Percentiles rank a stretch among this genome's conserved stretches.
phyloP scores from a whole-genome alignment of 1,140 invertebrate species.

The Gerris buenoi region DNA sequence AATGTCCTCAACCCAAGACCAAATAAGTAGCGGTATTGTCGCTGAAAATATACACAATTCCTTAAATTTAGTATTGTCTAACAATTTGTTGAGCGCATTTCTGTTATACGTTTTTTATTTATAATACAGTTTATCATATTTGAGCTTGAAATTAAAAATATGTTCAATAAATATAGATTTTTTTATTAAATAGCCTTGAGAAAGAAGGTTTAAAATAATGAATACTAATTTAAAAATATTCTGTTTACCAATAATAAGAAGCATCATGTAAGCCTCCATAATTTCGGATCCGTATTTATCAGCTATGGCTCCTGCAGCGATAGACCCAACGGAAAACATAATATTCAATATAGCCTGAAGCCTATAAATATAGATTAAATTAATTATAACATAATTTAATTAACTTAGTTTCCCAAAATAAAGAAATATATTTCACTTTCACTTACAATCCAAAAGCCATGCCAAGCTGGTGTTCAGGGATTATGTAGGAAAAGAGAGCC shows the following conservation, averaged over 20 bases:
- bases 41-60: background rate
- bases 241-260: background rate
- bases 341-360: background rate
- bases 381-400: background rate
- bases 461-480: background rate
- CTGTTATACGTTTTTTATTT: background rate
- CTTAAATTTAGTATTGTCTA: background rate
- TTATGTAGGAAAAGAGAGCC: background rate
- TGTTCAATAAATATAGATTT: background rate
- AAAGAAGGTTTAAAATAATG: background rate
- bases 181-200: background rate
- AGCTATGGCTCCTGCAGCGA: background rate
- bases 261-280: background rate
- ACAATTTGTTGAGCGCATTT: background rate
- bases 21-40: background rate
- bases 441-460: background rate
- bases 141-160: background rate
- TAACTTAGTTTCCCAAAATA: background rate
- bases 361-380: background rate
- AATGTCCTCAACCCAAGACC: background rate
- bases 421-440: background rate
- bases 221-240: background rate
- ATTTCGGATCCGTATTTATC: background rate
- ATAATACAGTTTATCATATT: background rate
- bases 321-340: background rate